Conservation (phyloP, 2,113 vertebrate species). For the Eurystomus gularis region DNA sequence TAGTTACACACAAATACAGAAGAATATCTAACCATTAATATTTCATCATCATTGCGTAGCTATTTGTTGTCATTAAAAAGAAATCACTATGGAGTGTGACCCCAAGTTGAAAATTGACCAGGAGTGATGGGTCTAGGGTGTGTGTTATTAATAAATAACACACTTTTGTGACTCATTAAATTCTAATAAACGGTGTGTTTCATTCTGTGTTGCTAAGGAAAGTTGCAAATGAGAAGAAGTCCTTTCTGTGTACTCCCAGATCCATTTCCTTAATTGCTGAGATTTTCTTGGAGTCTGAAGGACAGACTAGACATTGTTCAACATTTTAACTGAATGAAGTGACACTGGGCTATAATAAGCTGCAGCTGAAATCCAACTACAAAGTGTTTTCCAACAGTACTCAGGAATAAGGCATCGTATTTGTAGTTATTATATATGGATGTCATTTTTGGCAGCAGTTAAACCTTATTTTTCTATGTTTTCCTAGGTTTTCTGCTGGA, state of each 20-base stretch:
- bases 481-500: neutral
- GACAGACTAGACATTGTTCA: neutral
- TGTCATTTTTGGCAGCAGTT: neutral
- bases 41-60: neutral
- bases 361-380: neutral
- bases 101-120: neutral
- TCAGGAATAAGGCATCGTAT: neutral
- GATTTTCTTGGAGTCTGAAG: neutral
- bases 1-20: neutral
- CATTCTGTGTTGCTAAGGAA: neutral
- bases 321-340: neutral
- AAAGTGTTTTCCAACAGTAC: neutral
- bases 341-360: neutral
- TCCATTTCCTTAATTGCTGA: neutral
- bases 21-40: neutral
- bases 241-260: neutral
- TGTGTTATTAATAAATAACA: neutral
- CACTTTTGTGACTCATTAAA: neutral
- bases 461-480: neutral
- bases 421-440: neutral
- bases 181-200: neutral
- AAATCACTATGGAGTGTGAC: neutral
- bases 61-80: neutral
- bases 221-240: neutral
- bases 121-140: neutral